Percentiles rank a stretch among this genome's conserved stretches.
These are phyloP conservation scores for Rhinatrema bivittatum DNA, from an alignment of 2,797 vertebrate genomes.

Conservation along the genomic window DNA sequence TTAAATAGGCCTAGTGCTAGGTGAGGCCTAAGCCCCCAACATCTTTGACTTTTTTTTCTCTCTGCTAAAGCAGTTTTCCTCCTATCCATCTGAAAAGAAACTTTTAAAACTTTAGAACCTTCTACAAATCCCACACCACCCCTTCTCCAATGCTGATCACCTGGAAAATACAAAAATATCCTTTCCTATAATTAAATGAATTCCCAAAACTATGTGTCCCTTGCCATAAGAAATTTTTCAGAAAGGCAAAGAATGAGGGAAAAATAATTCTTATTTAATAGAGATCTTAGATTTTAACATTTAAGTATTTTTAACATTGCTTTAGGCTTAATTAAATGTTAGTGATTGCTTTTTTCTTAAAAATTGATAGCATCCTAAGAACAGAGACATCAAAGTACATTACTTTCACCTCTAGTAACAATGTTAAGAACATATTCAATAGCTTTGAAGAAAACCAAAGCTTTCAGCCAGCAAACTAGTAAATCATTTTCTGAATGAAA, in stretches of 20 bases:
- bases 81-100: neutral
- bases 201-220: neutral
- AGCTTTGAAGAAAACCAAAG: slow-evolving; percentile 13
- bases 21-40: neutral
- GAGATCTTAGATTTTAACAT: slow-evolving; percentile 5
- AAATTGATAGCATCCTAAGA: slow-evolving; percentile 1
- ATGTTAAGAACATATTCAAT: slow-evolving; percentile 14
- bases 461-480: slow-evolving; percentile 3
- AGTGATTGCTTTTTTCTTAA: slow-evolving; percentile 7
- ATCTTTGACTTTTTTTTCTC: slow-evolving; percentile 2
- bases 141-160: slow-evolving; percentile 5
- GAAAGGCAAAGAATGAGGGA: neutral
- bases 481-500: slow-evolving; percentile 9
- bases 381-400: slow-evolving; percentile 7
- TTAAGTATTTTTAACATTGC: slow-evolving; percentile 7
- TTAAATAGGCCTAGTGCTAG: neutral
- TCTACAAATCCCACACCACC: neutral
- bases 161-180: neutral
- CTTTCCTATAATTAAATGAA: neutral
- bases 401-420: slow-evolving; percentile 19
- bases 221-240: rapidly evolving
- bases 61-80: neutral
- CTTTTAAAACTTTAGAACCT: neutral
- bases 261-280: neutral
- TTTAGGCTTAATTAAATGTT: slow-evolving; percentile 16